Percentiles rank a stretch among this genome's conserved stretches.
Evolutionary conservation across 2,888 invertebrate genomes (phyloP).

Genomic region (Metellina segmentata): DNA sequence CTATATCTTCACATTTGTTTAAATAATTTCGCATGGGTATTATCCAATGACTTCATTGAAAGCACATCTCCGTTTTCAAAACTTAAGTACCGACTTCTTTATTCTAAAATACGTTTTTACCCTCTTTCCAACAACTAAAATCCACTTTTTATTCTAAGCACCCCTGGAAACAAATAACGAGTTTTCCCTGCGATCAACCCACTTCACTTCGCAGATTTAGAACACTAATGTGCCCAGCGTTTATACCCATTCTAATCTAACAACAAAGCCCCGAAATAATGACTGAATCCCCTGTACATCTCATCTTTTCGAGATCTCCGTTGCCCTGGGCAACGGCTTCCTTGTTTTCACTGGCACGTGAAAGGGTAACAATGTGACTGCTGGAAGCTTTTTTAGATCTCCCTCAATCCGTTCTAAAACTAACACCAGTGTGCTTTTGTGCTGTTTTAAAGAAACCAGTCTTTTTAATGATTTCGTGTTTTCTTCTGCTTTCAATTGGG

Average conservation of each 20-base stretch:
- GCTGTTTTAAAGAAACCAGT: background rate
- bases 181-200: background rate
- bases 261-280: background rate
- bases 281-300: background rate
- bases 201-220: background rate
- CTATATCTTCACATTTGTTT: too few species aligned
- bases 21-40: too few species aligned
- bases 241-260: background rate
- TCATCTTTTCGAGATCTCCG: constrained; percentile 15
- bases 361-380: background rate
- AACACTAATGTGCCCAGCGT: background rate
- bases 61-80: background rate
- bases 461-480: background rate
- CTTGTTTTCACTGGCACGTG: background rate
- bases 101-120: background rate
- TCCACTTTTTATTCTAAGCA: background rate
- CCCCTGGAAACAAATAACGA: background rate
- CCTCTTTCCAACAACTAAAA: background rate
- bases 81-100: background rate
- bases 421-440: background rate
- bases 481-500: background rate
- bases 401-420: background rate
- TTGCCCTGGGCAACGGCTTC: background rate
- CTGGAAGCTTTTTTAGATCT: background rate
- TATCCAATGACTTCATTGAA: background rate